Base-by-base conservation (phyloP, 2,888 invertebrate genomes). In the Caenorhabditis wallacei region DNA sequence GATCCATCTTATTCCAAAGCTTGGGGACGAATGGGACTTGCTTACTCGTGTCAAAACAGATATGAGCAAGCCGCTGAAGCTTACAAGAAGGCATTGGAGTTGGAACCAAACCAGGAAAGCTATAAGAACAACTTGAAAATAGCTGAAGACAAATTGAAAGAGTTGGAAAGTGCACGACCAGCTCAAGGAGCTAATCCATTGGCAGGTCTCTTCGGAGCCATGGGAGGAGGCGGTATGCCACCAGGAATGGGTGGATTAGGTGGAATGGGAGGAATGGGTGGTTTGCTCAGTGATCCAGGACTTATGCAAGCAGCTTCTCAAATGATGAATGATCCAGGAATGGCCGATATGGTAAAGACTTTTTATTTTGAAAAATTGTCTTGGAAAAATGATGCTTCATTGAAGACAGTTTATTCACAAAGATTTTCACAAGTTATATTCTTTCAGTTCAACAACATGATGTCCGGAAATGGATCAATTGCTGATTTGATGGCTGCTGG, bases 101-200 rank as follows among this genome's bases (percentile, higher is more conserved):
- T 97, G 85, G 98, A 99, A 91, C 97, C 98, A 0, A 95, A 95
- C 54, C 98, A 98, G 93, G 95, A 95, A 84, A 96, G 95, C 88
- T 97, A 97, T 92, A 94, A 95, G 85, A 95, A 95, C 92, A 97
- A 97, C 48, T 69, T 88, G 72, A 87, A 87, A 88, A 94, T 96
- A 53, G 95, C 96, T 0, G 95, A 96, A 91, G 95, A 96, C 90
- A 94, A 94, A 88, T 84, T 93, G 26, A 91, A 90, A 63, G 93
- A 92, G 84, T 89, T 89, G 86, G 89, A 84, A 30, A 81, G 40
- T 7, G 56, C 83, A 11, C 24, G 83, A 37, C 76, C 74, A 8
- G 43, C 68, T 10, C 59, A 2, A 13, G 66, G 24, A 3, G 59
- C 51, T 0, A 84, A 87, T 43, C 88, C 88, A 35, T 80, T 88